Conservation (phyloP, 2,113 vertebrate species). For the Rattus rattus region DNA sequence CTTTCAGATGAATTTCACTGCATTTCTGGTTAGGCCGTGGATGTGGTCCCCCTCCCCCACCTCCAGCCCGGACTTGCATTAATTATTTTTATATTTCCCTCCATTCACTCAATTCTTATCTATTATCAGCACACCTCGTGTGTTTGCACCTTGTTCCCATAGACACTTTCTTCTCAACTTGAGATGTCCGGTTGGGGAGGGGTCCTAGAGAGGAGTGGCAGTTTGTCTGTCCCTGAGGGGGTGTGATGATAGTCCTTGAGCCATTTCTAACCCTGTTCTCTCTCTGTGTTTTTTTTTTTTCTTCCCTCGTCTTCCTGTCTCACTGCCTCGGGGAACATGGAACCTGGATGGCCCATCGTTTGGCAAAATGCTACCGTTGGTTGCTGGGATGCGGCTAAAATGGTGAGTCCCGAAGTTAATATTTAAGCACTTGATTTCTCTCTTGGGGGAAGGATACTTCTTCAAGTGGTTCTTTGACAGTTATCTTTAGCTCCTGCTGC, state of each 20-base stretch:
- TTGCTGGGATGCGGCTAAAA: slow-evolving; percentile 13
- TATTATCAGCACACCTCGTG: neutral
- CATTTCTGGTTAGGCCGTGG: neutral
- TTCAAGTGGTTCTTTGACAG: neutral
- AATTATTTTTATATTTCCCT: slow-evolving; percentile 37
- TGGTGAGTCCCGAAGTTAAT: slow-evolving; percentile 85
- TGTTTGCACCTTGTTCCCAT: neutral
- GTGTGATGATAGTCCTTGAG: neutral
- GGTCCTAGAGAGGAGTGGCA: neutral
- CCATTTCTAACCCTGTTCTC: slow-evolving; percentile 64
- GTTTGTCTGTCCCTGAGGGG: neutral
- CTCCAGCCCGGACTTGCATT: slow-evolving; percentile 4
- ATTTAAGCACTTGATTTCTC: slow-evolving; percentile 41
- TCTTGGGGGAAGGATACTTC: slow-evolving; percentile 57
- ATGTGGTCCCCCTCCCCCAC: neutral
- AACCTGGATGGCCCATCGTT: slow-evolving; percentile 20
- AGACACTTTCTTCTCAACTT: neutral
- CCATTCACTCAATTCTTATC: slow-evolving; percentile 29
- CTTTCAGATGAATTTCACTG: neutral
- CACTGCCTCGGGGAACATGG: slow-evolving; percentile 37
- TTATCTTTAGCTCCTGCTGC: neutral
- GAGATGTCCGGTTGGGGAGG: neutral
- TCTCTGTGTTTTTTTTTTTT: slow-evolving; percentile 2
- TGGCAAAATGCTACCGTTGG: slow-evolving; percentile 44
- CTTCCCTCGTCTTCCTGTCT: neutral